Base-by-base conservation (phyloP, 2,888 invertebrate species). In the Pharmacophagus antenor region DNA sequence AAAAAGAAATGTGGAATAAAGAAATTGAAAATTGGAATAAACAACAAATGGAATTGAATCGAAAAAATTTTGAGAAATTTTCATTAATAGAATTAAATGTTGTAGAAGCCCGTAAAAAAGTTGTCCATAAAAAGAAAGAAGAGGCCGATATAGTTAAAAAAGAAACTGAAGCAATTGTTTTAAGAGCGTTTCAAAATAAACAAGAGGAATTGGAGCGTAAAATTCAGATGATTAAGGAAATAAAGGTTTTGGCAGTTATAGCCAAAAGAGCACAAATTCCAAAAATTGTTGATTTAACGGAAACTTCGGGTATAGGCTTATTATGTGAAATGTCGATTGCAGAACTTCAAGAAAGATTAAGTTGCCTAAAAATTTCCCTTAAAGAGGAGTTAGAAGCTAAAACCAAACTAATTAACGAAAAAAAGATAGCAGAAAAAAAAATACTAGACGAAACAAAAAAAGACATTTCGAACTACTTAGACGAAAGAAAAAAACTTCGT, bases 261-360 rank as follows among this genome's bases (percentile, higher is more conserved):
- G 91, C 92, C 1, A 89, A 85, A 63, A 92, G 92, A 76, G 83
- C 90, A 0, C 91, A 76, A 70, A 70, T 84, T 20, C 88, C 85
- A 3, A 92, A 88, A 78, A 88, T 93, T 52, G 88, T 93, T 65
- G 93, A 94, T 74, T 85, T 92, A 0, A 93, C 92, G 0, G 92
- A 93, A 77, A 84, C 91, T 17, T 84, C 92, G 25, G 92, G 92
- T 44, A 68, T 93, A 17, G 93, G 93, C 0, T 80, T 93, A 12
- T 69, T 94, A 23, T 92, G 92, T 74, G 93, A 94, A 83, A 94
- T 94, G 93, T 93, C 93, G 0, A 85, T 93, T 51, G 92, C 92
- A 7, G 93, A 94, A 76, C 71, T 94, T 52, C 92, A 92, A 70
- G 93, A 93, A 73, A 81, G 92, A 56, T 70, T 93, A 37, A 73